Conservation (phyloP, 2,888 invertebrate species). For the Phortica okadai region DNA sequence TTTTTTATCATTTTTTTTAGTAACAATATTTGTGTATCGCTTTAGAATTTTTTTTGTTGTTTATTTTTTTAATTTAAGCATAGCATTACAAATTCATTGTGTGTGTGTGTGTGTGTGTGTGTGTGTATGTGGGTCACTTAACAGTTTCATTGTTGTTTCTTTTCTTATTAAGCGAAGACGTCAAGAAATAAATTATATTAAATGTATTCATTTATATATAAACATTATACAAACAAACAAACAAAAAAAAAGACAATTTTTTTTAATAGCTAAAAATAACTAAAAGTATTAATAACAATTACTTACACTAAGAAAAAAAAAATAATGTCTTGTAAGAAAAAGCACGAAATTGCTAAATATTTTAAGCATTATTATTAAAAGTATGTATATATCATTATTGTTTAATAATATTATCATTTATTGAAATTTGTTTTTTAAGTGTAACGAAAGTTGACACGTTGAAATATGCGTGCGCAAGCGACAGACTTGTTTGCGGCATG, state of each 20-base stretch:
- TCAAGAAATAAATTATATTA: conserved; percentile 33
- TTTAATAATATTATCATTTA: neutral
- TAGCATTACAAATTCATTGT: conserved; percentile 30
- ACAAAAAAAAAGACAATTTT: conserved; percentile 17
- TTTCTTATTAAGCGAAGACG: conserved; percentile 3
- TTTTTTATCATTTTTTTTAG: conserved; percentile 48
- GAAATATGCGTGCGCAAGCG: neutral
- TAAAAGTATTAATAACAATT: conserved; percentile 25
- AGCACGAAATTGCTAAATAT: neutral
- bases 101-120: conserved; percentile 40
- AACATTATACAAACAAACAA: conserved; percentile 9
- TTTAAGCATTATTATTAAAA: neutral
- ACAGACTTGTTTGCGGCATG: conserved; percentile 41
- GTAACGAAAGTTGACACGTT: conserved; percentile 1
- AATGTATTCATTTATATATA: conserved; percentile 48
- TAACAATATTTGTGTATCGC: conserved; percentile 39
- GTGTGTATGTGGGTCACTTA: conserved; percentile 23
- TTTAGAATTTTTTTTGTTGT: conserved; percentile 42
- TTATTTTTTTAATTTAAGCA: conserved; percentile 2
- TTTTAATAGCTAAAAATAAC: conserved; percentile 21
- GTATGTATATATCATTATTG: neutral
- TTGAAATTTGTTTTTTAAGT: conserved; percentile 33
- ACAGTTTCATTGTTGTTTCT: conserved; percentile 24
- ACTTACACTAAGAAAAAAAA: conserved; percentile 20
- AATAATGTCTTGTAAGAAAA: neutral